Percentiles rank a stretch among this genome's conserved stretches.
These are phyloP conservation scores for Phengaris arion DNA, from an alignment of 2,888 invertebrate species.

Conservation along the genomic window DNA sequence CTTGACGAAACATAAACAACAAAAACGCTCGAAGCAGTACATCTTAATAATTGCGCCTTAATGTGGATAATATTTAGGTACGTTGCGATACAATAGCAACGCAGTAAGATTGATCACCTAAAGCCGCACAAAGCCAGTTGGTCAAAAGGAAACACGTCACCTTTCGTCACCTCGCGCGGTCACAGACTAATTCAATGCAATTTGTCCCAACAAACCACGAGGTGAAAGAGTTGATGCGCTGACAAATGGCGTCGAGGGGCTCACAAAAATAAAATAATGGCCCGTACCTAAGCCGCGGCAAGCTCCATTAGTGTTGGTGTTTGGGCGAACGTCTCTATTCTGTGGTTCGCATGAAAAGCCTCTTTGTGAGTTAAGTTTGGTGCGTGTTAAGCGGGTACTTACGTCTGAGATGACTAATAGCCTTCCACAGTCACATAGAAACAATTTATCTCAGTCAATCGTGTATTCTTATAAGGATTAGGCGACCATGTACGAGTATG, in stretches of 20 bases:
- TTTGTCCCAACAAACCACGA: slow-evolving; percentile 72
- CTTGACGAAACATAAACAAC: neutral
- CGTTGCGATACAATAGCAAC: slow-evolving; percentile 57
- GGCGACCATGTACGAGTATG: slow-evolving; percentile 7
- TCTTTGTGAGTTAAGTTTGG: slow-evolving; percentile 75
- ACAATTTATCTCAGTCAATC: slow-evolving; percentile 62
- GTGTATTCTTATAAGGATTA: slow-evolving; percentile 45
- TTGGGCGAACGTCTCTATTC: slow-evolving; percentile 77
- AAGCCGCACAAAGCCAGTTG: slow-evolving; percentile 57
- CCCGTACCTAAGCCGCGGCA: slow-evolving; percentile 72
- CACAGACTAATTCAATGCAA: slow-evolving; percentile 77
- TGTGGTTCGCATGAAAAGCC: slow-evolving; percentile 73
- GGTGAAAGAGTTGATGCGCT: slow-evolving; percentile 75
- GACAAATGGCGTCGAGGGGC: slow-evolving; percentile 76
- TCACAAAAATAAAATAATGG: slow-evolving; percentile 78
- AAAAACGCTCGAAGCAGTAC: neutral
- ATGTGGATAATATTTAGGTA: slow-evolving; percentile 28
- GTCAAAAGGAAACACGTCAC: slow-evolving; percentile 65
- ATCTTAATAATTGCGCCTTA: slow-evolving; percentile 23
- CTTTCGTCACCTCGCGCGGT: slow-evolving; percentile 76
- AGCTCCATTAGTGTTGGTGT: slow-evolving; percentile 75
- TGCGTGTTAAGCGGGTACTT: slow-evolving; percentile 73
- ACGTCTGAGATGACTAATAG: slow-evolving; percentile 74
- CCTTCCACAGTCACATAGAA: slow-evolving; percentile 58
- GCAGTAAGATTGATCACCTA: slow-evolving; percentile 67